A percentile compares a stretch with the other conserved stretches of the same genome.
Conservation (phyloP, 2,113 vertebrate genomes). For the Colius striatus region DNA sequence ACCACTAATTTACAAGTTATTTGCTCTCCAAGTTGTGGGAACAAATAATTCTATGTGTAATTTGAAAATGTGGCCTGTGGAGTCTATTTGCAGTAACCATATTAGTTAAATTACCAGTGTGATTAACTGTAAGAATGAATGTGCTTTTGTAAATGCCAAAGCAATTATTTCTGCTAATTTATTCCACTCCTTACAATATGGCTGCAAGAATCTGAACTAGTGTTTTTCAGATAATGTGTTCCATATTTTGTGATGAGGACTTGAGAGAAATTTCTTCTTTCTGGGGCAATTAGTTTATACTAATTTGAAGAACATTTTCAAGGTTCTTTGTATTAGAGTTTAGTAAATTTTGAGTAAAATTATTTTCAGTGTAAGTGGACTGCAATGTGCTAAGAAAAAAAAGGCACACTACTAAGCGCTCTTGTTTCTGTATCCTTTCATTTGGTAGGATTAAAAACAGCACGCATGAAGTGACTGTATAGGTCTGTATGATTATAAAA, state of each 20-base stretch:
- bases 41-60: neutral
- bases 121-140: constrained; percentile 55
- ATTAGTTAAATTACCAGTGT: constrained; percentile 53
- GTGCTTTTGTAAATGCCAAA: constrained; percentile 59
- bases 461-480: neutral
- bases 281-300: neutral
- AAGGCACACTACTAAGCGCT: neutral
- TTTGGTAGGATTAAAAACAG: neutral
- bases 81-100: constrained; percentile 51
- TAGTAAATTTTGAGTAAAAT: neutral
- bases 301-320: constrained; percentile 8
- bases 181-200: constrained; percentile 20
- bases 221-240: constrained; percentile 25
- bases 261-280: constrained; percentile 19
- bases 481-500: neutral
- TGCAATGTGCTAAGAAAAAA: neutral
- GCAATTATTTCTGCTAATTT: constrained; percentile 57
- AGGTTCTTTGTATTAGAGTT: neutral
- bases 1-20: neutral
- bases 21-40: neutral
- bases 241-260: neutral
- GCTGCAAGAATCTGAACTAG: neutral
- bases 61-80: neutral
- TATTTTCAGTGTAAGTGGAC: neutral
- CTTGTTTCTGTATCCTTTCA: neutral